Evolutionary conservation across 2,113 vertebrate genomes (phyloP), one percentile per base, ranked within the genome.

Genomic region (Herpailurus yagouaroundi): DNA sequence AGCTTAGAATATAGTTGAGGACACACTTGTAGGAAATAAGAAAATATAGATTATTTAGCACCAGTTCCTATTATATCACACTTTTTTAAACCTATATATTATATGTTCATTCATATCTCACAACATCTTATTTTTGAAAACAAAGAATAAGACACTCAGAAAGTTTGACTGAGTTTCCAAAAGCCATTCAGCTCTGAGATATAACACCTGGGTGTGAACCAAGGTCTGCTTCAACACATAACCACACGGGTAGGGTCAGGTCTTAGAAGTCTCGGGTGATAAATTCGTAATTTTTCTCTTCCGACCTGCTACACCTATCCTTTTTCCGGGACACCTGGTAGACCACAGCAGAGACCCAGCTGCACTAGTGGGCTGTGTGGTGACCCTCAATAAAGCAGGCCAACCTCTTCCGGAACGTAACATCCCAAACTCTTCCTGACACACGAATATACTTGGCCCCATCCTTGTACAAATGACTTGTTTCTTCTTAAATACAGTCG

Each of bases 401-500:
- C 48, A 68, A 36, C 21, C 6, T 7, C 15, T 41, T 85, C 81
- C 27, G 64, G 81, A 84, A 89, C 8, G 31, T 64, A 76, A 50
- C 36, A 33, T 15, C 33, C 41, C 25, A 77, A 87, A 74, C 14
- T 71, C 38, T 68, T 57, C 81, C 57, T 31, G 36, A 74, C 45
- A 73, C 27, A 31, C 10, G 19, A 14, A 21, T 89, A 27, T 36
- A 18, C 6, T 76, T 15, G 41, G 71, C 36, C 76, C 79, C 71
- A 68, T 48, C 48, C 57, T 64, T 79, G 41, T 27, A 74, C 15
- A 29, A 81, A 73, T 57, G 52, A 27, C 64, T 88, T 48, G 9
- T 80, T 92, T 87, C 88, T 74, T 81, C 82, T 80, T 89, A 57
- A 91, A 77, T 87, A 55, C 27, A 92, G 52, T 15, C 36, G 45